A percentile compares a stretch with the other conserved stretches of the same genome.
These are phyloP conservation scores for Athene cunicularia DNA, from an alignment of 2,113 vertebrate species.

Conservation along the genomic window DNA sequence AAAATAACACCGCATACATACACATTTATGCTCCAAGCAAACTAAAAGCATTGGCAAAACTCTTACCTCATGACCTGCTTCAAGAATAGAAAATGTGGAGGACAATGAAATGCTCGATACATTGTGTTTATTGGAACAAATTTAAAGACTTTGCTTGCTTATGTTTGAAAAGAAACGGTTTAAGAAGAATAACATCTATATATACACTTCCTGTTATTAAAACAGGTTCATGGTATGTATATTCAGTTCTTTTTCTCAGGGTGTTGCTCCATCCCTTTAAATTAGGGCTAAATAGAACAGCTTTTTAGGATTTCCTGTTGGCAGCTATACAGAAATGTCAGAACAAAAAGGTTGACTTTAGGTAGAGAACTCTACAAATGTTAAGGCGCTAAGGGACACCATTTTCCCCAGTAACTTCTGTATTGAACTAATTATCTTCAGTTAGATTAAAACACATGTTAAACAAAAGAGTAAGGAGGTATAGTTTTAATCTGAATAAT, in stretches of 20 bases:
- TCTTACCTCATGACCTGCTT: background rate
- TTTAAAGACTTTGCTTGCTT: background rate
- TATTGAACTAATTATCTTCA: background rate
- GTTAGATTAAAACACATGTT: background rate
- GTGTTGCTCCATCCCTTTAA: background rate
- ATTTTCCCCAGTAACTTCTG: background rate
- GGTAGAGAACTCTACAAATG: background rate
- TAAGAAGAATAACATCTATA: background rate
- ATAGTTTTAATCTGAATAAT: background rate
- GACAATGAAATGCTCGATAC: background rate
- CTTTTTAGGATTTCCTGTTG: background rate
- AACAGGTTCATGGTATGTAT: background rate
- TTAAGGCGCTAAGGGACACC: background rate
- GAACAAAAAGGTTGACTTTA: background rate
- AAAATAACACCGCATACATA: background rate
- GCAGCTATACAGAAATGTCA: background rate
- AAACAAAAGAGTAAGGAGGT: background rate
- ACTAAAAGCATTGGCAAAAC: background rate
- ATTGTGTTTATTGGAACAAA: background rate
- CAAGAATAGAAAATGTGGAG: background rate
- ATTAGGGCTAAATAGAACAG: background rate
- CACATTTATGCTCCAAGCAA: background rate
- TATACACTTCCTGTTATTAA: background rate
- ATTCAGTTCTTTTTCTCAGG: background rate
- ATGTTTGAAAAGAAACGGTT: background rate